phyloP scores from a whole-genome alignment of 2,113 vertebrate species.

The Charadrius vociferus region DNA sequence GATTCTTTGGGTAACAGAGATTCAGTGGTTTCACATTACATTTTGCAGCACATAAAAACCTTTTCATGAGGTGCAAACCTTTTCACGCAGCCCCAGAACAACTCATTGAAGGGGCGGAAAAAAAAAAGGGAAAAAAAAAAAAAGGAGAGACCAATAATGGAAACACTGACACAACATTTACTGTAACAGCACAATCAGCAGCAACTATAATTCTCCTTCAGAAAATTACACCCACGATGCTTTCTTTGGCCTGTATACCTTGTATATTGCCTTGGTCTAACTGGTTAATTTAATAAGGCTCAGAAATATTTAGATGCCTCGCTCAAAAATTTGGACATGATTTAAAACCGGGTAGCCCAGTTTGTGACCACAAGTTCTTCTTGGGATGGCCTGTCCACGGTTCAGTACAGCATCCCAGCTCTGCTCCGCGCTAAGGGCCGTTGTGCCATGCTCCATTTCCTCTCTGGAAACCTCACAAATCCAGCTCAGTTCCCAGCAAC shows the following conservation, averaged over 20 bases:
- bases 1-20: neutral
- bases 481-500: neutral
- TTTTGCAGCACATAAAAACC: neutral
- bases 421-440: neutral
- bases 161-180: conserved; percentile 62
- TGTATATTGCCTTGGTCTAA: conserved; percentile 5
- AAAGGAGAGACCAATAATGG: neutral
- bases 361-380: neutral
- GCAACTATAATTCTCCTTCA: conserved; percentile 35
- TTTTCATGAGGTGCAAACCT: conserved; percentile 1
- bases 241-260: conserved; percentile 55
- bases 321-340: neutral
- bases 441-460: neutral
- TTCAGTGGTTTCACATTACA: neutral
- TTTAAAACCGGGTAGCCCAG: neutral
- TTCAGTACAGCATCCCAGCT: neutral
- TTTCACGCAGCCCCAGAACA: neutral
- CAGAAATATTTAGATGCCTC: conserved; percentile 2
- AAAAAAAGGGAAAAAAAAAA: neutral
- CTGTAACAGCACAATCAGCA: conserved; percentile 47
- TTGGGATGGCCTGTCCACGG: neutral
- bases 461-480: neutral
- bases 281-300: conserved; percentile 39
- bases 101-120: neutral
- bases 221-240: conserved; percentile 35